A percentile compares a stretch with the other conserved stretches of the same genome.
Conservation (phyloP, 2,113 vertebrate species). For the Melanostigma gelatinosum region DNA sequence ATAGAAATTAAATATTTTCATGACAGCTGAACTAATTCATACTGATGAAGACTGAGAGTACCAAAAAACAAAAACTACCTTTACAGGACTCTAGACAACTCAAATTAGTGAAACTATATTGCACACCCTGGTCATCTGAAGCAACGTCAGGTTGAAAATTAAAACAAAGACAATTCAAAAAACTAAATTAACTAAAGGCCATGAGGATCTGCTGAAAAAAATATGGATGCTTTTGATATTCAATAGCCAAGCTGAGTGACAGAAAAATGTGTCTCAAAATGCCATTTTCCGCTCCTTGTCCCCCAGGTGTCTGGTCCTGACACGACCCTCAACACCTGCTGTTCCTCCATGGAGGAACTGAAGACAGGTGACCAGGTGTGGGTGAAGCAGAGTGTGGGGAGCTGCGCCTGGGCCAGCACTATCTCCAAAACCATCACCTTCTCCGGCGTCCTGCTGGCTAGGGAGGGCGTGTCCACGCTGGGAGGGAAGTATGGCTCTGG, state of each 20-base stretch:
- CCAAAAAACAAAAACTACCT: not conserved
- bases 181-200: not conserved
- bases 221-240: not conserved
- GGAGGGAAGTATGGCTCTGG: not conserved
- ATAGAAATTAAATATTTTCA: no score
- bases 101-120: not conserved
- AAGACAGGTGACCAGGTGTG: conserved; percentile 29
- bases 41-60: not conserved
- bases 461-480: conserved; percentile 18
- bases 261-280: not conserved
- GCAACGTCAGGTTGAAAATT: not conserved
- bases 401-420: conserved; percentile 45
- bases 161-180: not conserved
- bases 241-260: not conserved
- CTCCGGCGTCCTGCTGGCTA: conserved; percentile 40
- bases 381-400: not conserved
- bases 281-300: not conserved
- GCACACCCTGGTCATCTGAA: not conserved
- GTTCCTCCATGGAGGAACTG: conserved; percentile 26
- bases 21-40: not conserved
- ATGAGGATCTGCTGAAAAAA: not conserved
- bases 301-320: conserved; percentile 20
- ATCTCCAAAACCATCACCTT: conserved; percentile 48
- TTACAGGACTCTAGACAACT: not conserved
- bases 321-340: conserved; percentile 53